Percentiles rank a stretch among this genome's conserved stretches.
These are phyloP conservation scores for Nomada fucata DNA, from an alignment of 2,888 invertebrate genomes.

Conservation along the genomic window DNA sequence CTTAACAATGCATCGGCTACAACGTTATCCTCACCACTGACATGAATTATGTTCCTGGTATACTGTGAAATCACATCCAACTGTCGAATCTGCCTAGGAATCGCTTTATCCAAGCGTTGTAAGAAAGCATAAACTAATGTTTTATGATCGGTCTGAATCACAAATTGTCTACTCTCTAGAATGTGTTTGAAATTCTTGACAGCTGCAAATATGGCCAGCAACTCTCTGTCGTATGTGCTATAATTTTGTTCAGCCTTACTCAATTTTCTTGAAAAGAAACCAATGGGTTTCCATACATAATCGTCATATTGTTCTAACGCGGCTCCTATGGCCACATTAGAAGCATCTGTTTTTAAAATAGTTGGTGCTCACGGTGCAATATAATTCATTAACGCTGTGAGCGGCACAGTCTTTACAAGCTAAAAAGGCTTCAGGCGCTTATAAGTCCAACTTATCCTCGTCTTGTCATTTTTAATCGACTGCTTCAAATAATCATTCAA, in stretches of 20 bases:
- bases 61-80: neutral
- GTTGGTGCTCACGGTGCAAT: no score
- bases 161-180: neutral
- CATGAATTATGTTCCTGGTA: neutral
- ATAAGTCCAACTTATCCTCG: neutral
- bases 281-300: constrained; percentile 12
- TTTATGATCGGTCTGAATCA: neutral
- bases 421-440: neutral
- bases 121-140: neutral
- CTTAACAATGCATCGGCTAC: constrained; percentile 3
- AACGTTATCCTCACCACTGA: neutral
- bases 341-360: constrained; percentile 13
- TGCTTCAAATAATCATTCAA: neutral
- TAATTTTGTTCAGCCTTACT: neutral
- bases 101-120: neutral
- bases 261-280: constrained; percentile 28
- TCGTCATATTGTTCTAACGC: neutral
- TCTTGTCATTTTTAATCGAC: neutral
- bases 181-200: constrained; percentile 23
- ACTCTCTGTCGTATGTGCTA: constrained; percentile 19
- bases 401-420: neutral
- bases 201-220: constrained; percentile 12
- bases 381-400: no score
- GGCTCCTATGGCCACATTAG: constrained; percentile 8
- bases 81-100: neutral